Conservation (phyloP, 2,888 invertebrate species). For the Eupithecia subfuscata region DNA sequence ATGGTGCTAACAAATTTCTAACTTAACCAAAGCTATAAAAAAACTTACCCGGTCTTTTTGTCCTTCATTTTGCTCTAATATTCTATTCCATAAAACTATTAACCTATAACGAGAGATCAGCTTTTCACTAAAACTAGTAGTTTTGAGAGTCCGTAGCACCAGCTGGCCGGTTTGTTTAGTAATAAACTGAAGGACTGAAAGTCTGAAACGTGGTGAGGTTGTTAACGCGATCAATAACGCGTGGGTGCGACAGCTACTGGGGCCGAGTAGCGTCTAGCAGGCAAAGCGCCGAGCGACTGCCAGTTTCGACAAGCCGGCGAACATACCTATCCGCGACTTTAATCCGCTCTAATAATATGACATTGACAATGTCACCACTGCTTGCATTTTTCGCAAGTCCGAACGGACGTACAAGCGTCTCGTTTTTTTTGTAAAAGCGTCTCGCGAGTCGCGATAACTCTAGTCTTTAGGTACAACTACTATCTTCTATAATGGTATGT, state of each 20-base stretch:
- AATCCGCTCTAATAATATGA: slow-evolving; percentile 5
- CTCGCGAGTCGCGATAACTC: slow-evolving; percentile 4
- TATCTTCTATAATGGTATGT: background rate
- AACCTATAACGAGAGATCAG: slow-evolving; percentile 34
- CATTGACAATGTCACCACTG: slow-evolving; percentile 11
- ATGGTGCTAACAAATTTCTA: background rate
- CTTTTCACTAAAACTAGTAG: slow-evolving; percentile 50
- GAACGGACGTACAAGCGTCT: slow-evolving; percentile 3
- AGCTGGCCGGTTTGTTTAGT: slow-evolving; percentile 54
- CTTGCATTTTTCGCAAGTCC: slow-evolving; percentile 4
- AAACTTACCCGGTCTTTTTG: slow-evolving; percentile 62
- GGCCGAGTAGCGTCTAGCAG: slow-evolving; percentile 27
- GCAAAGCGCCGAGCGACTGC: slow-evolving; percentile 29
- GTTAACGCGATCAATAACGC: slow-evolving; percentile 59
- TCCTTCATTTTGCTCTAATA: slow-evolving; percentile 62
- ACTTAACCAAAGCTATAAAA: background rate
- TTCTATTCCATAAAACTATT: slow-evolving; percentile 41
- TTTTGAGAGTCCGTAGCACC: slow-evolving; percentile 42
- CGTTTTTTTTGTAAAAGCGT: slow-evolving; percentile 9
- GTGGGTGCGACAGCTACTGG: slow-evolving; percentile 28
- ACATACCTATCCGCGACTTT: background rate
- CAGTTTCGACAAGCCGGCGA: slow-evolving; percentile 12
- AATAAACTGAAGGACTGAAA: slow-evolving; percentile 29
- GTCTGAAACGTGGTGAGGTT: slow-evolving; percentile 41
- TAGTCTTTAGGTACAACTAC: background rate